These are phyloP conservation scores for Oscheius sp. DNA, from an alignment of 2,888 invertebrate species.

Conservation along the genomic window DNA sequence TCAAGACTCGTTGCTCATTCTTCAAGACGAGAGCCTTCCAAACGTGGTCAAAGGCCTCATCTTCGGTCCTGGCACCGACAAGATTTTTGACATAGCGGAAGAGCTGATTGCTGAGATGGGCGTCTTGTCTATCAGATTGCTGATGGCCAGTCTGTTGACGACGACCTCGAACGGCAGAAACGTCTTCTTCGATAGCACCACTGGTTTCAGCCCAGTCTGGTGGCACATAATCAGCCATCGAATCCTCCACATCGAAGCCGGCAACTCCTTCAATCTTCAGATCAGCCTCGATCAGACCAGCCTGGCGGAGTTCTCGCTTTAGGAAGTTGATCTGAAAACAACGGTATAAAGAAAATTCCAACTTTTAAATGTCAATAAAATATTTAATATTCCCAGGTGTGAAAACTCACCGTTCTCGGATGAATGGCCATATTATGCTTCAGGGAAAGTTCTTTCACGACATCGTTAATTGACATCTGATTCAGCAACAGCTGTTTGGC, in stretches of 20 bases:
- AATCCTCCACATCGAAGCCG: conserved; percentile 32
- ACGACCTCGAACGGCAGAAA: background rate
- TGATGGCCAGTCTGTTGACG: background rate
- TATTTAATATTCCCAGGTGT: background rate
- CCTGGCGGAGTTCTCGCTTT: conserved; percentile 31
- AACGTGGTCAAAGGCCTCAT: conserved; percentile 52
- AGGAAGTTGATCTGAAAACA: conserved; percentile 31
- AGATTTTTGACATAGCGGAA: conserved; percentile 48
- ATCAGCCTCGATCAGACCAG: background rate
- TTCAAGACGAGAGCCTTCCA: conserved; percentile 55
- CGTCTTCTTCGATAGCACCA: conserved; percentile 9
- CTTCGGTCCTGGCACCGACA: conserved; percentile 46
- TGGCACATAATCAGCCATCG: conserved; percentile 38
- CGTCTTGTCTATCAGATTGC: background rate
- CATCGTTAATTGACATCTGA: conserved; percentile 39
- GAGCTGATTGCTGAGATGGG: conserved; percentile 28
- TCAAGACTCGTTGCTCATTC: conserved; percentile 54
- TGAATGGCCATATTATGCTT: conserved; percentile 44
- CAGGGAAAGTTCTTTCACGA: conserved; percentile 40
- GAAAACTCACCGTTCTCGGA: conserved; percentile 36
- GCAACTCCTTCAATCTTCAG: background rate
- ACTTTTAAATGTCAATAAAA: too few relatives aligned
- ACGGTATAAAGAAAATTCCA: background rate
- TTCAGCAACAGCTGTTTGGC: conserved; percentile 37
- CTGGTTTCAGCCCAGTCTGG: conserved; percentile 2